Conservation (phyloP, 2,888 invertebrate species). For the Nebria brevicollis region DNA sequence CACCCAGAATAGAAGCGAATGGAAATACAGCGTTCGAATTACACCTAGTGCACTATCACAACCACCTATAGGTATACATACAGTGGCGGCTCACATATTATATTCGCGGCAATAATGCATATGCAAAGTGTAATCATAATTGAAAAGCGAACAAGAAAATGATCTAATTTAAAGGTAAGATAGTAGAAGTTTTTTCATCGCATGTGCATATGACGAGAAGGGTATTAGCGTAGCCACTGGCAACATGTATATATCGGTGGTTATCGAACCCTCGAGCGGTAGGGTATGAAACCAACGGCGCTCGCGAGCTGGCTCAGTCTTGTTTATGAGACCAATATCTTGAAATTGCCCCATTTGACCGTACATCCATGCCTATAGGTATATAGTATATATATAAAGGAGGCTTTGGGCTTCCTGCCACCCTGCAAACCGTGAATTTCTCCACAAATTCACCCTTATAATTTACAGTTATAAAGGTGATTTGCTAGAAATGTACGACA, state of each 20-base stretch:
- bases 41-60: not conserved
- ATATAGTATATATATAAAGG: constrained; percentile 3
- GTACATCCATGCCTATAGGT: constrained; percentile 48
- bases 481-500: constrained; percentile 38
- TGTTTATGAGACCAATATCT: constrained; percentile 49
- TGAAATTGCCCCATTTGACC: constrained; percentile 48
- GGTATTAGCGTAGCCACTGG: not conserved
- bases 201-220: too few relatives aligned
- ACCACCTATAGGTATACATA: not conserved
- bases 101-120: too few relatives aligned
- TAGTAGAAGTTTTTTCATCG: too few relatives aligned
- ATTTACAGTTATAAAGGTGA: constrained; percentile 45
- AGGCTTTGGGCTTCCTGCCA: constrained; percentile 32
- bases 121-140: too few relatives aligned
- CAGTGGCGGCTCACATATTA: not conserved
- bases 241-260: constrained; percentile 23
- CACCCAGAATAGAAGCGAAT: not conserved
- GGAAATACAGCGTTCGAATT: not conserved
- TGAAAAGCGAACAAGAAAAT: too few relatives aligned
- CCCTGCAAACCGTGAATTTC: constrained; percentile 39
- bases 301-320: constrained; percentile 34
- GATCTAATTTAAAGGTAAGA: too few relatives aligned
- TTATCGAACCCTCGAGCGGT: constrained; percentile 29
- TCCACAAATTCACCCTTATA: constrained; percentile 44
- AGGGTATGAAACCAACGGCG: not conserved